Base-by-base conservation (phyloP, 2,797 vertebrate species). In the Anguilla marmorata region DNA sequence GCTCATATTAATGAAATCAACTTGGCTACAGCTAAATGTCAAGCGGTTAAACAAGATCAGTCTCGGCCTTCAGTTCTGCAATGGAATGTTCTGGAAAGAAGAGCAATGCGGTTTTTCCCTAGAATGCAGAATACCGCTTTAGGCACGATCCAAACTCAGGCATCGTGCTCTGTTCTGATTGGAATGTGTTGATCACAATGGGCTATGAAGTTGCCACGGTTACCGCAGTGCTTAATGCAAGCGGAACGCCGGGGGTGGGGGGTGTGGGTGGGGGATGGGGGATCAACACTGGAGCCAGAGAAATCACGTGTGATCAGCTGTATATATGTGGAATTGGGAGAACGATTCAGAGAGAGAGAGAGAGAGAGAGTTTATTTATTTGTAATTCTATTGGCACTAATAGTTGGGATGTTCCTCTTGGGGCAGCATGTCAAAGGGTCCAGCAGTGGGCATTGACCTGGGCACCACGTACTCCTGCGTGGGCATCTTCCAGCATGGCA, bases 381-480 rank as follows among this genome's bases (percentile, higher is more conserved):
- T 52, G 8, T 12, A 52, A n/a, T 66, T 66, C 27, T n/a, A 66
- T 24, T 14, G n/a, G 63, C n/a, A 5, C 14, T 80, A 88, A 88
- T 19, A 54, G 3, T 0, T 24, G 69, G 33, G 1, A 56, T 84
- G 84, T 12, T 89, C 21, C 66, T 90, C 3, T 90, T 90, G 85
- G 37, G 89, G 30, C 72, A 93, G 93, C 91, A 96, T 96, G 96
- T 96, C 96, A 89, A 96, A 97, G 95, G 96, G 95, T 93, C 96
- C 96, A 91, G 96, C 96, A 86, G 95, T 97, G 7, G 96, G 96
- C 54, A 97, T 97, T 92, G 96, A 97, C 92, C 92, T 97, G 74
- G 96, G 96, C 8, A 97, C 96, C 93, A 97, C 96, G 89, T 97
- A 97, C 91, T 97, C 96, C 92, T 97, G 96, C 89, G 96, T 97